These are phyloP conservation scores for Turritopsis dohrnii DNA, from an alignment of 30 jellyfish, hydroid and myxozoan species.

Conservation along the genomic window DNA sequence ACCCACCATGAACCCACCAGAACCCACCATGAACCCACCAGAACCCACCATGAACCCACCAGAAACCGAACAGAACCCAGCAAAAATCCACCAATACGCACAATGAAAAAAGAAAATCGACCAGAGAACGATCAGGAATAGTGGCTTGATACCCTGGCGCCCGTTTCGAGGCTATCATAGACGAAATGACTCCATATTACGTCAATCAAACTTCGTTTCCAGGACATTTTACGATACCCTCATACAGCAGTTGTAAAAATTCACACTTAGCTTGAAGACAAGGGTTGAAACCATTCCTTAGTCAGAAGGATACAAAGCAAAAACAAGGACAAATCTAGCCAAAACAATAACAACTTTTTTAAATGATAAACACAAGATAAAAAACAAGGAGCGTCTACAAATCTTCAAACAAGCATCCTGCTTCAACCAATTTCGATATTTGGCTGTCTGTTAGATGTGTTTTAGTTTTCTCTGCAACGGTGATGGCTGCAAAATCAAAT, in stretches of 20 bases:
- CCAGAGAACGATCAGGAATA: neutral
- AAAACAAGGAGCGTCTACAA: neutral
- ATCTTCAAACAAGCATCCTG: neutral
- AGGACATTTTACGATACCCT: neutral
- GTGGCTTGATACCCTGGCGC: no score
- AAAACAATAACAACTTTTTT: neutral
- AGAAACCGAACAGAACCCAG: neutral
- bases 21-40: neutral
- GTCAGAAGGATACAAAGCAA: neutral
- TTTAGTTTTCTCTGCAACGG: conserved; percentile 4
- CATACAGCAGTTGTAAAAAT: no score
- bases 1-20: neutral
- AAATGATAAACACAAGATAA: neutral
- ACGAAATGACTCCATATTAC: no score
- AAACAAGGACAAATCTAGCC: neutral
- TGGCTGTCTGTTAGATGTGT: conserved; percentile 15
- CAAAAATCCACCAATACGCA: neutral
- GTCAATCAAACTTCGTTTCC: neutral
- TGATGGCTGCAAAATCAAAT: conserved; percentile 11
- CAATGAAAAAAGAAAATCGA: neutral
- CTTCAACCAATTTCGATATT: neutral
- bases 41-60: neutral
- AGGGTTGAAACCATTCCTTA: neutral
- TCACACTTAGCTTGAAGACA: neutral
- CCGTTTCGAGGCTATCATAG: no score